Evolutionary conservation across 2,888 invertebrate genomes (phyloP).

Genomic region (Xiphydria camelus): DNA sequence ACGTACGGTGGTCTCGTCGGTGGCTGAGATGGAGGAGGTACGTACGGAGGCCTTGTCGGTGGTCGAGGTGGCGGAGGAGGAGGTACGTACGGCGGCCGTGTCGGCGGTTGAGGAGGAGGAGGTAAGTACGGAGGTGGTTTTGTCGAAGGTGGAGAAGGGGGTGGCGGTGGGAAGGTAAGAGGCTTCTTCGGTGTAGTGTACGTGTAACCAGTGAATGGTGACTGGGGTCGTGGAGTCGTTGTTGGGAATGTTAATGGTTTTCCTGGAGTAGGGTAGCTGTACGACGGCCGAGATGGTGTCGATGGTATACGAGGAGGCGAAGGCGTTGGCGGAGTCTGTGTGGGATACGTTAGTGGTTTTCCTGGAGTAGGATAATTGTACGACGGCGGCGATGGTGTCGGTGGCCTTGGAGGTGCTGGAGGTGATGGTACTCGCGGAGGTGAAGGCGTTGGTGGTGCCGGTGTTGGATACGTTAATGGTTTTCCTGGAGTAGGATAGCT

Average conservation of each 20-base stretch:
- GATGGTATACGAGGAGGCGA: constrained; percentile 15
- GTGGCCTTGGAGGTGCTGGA: constrained; percentile 32
- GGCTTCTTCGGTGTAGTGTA: constrained; percentile 30
- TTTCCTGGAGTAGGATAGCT: constrained; percentile 34
- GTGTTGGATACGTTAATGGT: constrained; percentile 29
- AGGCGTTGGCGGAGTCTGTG: constrained; percentile 27
- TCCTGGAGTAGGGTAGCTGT: constrained; percentile 32
- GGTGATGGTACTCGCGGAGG: constrained; percentile 42
- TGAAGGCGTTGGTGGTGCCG: constrained; percentile 31
- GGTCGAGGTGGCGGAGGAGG: constrained; percentile 12
- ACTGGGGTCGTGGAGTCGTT: constrained; percentile 29
- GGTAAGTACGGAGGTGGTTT: constrained; percentile 18
- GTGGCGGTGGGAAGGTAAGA: constrained; percentile 24
- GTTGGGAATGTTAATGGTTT: constrained; percentile 32
- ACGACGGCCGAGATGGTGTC: constrained; percentile 14
- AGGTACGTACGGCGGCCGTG: constrained; percentile 12
- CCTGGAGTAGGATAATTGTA: constrained; percentile 17
- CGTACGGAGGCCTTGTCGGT: constrained; percentile 11
- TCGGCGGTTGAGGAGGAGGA: constrained; percentile 19
- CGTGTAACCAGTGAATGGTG: constrained; percentile 25
- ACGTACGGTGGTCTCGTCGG: constrained; percentile 31
- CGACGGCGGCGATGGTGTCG: constrained; percentile 27
- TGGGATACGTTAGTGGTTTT: no score
- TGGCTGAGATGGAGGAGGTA: constrained; percentile 14
- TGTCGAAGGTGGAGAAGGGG: constrained; percentile 22